Percentiles rank a stretch among this genome's conserved stretches.
These are phyloP conservation scores for Gymnorhina tibicen DNA, from an alignment of 2,113 vertebrate genomes.

Conservation along the genomic window DNA sequence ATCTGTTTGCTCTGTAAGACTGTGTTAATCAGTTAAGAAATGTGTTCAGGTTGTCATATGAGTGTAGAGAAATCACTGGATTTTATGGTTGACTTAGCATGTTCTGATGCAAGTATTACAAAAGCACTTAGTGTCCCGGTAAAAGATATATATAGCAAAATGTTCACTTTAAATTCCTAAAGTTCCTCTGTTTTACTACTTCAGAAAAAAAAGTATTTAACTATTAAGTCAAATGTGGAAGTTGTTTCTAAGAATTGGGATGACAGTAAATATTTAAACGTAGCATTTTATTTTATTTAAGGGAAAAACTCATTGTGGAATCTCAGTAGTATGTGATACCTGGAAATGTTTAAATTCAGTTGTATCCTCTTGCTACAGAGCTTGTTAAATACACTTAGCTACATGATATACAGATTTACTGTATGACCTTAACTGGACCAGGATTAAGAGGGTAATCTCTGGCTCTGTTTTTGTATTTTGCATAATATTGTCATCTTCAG, in stretches of 20 bases:
- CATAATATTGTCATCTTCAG: rapidly evolving
- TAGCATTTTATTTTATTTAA: background rate
- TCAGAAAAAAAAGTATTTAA: background rate
- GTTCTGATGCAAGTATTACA: background rate
- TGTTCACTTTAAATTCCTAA: background rate
- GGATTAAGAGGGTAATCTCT: background rate
- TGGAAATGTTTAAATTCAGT: background rate
- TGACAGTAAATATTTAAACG: background rate
- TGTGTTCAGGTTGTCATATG: background rate
- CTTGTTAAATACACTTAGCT: background rate
- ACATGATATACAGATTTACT: background rate
- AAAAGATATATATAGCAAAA: background rate
- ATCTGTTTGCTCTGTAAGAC: background rate
- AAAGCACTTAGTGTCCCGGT: background rate
- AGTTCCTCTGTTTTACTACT: background rate
- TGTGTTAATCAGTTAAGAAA: background rate
- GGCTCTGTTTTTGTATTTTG: background rate
- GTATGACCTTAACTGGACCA: background rate
- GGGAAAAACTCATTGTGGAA: background rate
- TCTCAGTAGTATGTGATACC: background rate
- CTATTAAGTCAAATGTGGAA: background rate
- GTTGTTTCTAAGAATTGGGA: background rate
- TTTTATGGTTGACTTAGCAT: background rate
- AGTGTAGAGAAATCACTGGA: background rate
- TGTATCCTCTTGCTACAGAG: background rate